Conservation (phyloP, 2,797 vertebrate genomes). For the Pogoniulus pusillus region DNA sequence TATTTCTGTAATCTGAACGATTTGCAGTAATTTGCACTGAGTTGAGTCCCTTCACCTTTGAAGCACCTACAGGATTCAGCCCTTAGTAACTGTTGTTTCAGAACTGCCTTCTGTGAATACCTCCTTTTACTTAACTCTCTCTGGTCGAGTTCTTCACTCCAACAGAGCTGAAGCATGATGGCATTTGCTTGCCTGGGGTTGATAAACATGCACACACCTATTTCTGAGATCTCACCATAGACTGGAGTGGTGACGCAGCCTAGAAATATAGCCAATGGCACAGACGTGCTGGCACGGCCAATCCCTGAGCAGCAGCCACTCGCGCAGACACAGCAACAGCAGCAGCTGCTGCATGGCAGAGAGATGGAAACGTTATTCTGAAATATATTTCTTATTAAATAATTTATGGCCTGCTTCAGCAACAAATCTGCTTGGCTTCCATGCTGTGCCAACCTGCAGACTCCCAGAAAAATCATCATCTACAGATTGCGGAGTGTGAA, state of each 20-base stretch:
- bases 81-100: not conserved
- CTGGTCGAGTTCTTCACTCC: not conserved
- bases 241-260: not conserved
- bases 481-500: conserved; percentile 68
- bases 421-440: conserved; percentile 69
- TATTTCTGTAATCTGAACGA: conserved; percentile 49
- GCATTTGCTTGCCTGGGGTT: conserved; percentile 7
- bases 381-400: conserved; percentile 67
- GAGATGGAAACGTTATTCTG: conserved; percentile 33
- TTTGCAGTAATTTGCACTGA: conserved; percentile 32
- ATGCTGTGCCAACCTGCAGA: conserved; percentile 69
- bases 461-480: conserved; percentile 65
- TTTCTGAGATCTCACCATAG: not conserved
- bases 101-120: not conserved
- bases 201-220: conserved; percentile 28
- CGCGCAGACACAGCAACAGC: conserved; percentile 42
- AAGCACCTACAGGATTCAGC: conserved; percentile 1
- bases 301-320: conserved; percentile 16
- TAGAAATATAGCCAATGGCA: conserved; percentile 6
- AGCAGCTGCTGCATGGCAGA: conserved; percentile 32
- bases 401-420: conserved; percentile 65
- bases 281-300: not conserved
- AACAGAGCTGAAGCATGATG: not conserved
- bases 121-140: conserved; percentile 12
- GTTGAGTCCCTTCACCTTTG: not conserved